Percentiles rank a stretch among this genome's conserved stretches.
Evolutionary conservation across 30 jellyfish, hydroid and myxozoan genomes (phyloP).

Genomic region (Sanderia malayensis): DNA sequence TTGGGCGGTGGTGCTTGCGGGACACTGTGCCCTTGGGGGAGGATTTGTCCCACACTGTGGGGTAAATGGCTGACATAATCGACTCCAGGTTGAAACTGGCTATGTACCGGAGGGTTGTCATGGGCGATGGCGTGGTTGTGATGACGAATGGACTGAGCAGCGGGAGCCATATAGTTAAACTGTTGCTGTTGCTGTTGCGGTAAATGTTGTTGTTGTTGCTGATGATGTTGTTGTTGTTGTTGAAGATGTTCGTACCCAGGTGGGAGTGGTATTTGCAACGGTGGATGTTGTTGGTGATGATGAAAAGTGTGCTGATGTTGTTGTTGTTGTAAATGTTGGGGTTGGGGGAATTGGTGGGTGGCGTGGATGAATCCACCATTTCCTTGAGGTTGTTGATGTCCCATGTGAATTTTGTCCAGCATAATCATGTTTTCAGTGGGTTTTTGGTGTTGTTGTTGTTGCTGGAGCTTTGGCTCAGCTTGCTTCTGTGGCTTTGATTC

Average conservation of each 20-base stretch:
- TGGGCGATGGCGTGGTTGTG: constrained; percentile 29
- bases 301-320: constrained; percentile 1
- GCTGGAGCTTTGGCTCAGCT: constrained; percentile 37
- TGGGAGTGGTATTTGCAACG: constrained; percentile 52
- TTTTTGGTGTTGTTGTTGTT: constrained; percentile 52
- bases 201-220: constrained; percentile 45
- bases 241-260: constrained; percentile 59
- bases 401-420: constrained; percentile 32
- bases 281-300: constrained; percentile 60
- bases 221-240: constrained; percentile 38
- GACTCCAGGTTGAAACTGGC: constrained; percentile 46
- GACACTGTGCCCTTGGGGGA: constrained; percentile 41
- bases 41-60: constrained; percentile 40
- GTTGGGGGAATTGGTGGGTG: constrained; percentile 59
- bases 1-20: constrained; percentile 64
- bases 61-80: constrained; percentile 48
- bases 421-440: constrained; percentile 19
- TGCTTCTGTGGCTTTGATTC: constrained; percentile 38
- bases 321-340: background rate
- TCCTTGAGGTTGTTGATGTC: constrained; percentile 30
- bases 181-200: too few species aligned
- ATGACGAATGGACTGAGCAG: too few species aligned
- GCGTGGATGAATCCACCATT: constrained; percentile 30
- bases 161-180: too few species aligned
- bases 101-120: constrained; percentile 38